Conservation (phyloP, 2,797 vertebrate genomes). For the Chromis chromis region DNA sequence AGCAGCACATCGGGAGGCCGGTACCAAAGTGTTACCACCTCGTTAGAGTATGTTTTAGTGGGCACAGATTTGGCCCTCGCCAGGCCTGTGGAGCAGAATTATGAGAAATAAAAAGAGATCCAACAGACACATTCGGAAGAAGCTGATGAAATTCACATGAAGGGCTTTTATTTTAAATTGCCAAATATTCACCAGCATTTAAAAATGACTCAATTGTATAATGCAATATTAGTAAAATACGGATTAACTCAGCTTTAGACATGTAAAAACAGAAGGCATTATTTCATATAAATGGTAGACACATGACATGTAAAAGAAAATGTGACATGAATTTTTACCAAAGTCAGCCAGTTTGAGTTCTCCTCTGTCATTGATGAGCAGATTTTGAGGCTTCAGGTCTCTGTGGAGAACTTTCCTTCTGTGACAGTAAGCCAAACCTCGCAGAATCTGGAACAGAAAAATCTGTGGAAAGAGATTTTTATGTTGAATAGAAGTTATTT, state of each 20-base stretch:
- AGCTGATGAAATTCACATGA: not conserved
- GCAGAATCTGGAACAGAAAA: slow-evolving; percentile 85
- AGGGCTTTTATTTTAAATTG: slow-evolving; percentile 1
- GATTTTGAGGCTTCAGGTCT: slow-evolving; percentile 87
- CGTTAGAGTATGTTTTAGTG: slow-evolving; percentile 97
- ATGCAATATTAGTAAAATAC: not conserved
- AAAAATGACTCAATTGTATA: not conserved
- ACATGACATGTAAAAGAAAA: not conserved
- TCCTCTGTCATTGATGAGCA: slow-evolving; percentile 86
- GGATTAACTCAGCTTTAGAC: not conserved
- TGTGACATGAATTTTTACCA: slow-evolving; percentile 67
- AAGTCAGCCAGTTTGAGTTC: slow-evolving; percentile 89
- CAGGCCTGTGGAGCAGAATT: slow-evolving; percentile 69
- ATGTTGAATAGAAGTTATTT: not conserved
- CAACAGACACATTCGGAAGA: slow-evolving; percentile 11
- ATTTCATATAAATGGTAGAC: not conserved
- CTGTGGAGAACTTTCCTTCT: slow-evolving; percentile 85
- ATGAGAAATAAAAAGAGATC: slow-evolving; percentile 26
- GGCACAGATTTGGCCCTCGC: slow-evolving; percentile 95
- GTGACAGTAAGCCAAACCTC: slow-evolving; percentile 87
- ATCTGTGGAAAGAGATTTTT: slow-evolving; percentile 70
- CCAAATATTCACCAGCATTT: not conserved
- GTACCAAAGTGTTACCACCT: slow-evolving; percentile 97
- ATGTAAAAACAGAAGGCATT: not conserved
- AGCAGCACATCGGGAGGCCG: slow-evolving; percentile 95